A percentile compares a stretch with the other conserved stretches of the same genome.
Conservation (phyloP, 37 sponge, comb jelly and placozoan species). For the Oopsacas minuta region DNA sequence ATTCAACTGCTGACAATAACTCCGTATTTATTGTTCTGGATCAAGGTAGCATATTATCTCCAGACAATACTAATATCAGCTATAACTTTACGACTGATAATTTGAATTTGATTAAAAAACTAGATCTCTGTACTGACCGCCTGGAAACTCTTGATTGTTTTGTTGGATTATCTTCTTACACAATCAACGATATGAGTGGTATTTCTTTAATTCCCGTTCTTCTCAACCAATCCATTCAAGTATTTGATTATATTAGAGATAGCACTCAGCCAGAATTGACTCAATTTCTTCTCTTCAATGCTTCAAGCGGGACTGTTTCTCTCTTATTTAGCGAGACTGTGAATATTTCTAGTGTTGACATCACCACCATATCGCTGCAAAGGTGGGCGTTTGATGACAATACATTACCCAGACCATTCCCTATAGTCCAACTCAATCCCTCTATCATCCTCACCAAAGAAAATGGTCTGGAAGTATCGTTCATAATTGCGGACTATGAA, state of each 20-base stretch:
- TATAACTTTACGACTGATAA: slow-evolving; percentile 35
- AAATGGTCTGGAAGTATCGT: not conserved
- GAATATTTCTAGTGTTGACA: slow-evolving; percentile 44
- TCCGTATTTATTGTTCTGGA: not conserved
- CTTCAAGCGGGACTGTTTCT: slow-evolving; percentile 36
- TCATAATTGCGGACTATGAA: slow-evolving; percentile 42
- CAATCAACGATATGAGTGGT: slow-evolving; percentile 56
- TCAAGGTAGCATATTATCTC: not conserved
- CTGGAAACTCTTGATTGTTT: slow-evolving; percentile 40
- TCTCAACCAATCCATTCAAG: slow-evolving; percentile 22
- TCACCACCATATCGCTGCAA: slow-evolving; percentile 42
- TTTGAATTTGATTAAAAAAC: slow-evolving; percentile 54
- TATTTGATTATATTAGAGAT: slow-evolving; percentile 33
- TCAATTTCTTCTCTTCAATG: slow-evolving; percentile 37
- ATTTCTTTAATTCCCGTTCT: slow-evolving; percentile 27
- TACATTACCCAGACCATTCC: not conserved
- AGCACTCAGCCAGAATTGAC: slow-evolving; percentile 28
- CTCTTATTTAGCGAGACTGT: slow-evolving; percentile 68
- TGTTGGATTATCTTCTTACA: slow-evolving; percentile 34
- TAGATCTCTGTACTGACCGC: slow-evolving; percentile 54
- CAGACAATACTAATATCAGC: slow-evolving; percentile 18
- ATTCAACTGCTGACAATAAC: not conserved
- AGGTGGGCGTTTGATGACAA: not conserved
- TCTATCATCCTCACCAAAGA: not conserved
- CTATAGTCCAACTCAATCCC: not conserved